Evolutionary conservation across 2,888 invertebrate species (phyloP), one percentile per base, ranked within the genome.

Genomic region (Tillus elongatus): DNA sequence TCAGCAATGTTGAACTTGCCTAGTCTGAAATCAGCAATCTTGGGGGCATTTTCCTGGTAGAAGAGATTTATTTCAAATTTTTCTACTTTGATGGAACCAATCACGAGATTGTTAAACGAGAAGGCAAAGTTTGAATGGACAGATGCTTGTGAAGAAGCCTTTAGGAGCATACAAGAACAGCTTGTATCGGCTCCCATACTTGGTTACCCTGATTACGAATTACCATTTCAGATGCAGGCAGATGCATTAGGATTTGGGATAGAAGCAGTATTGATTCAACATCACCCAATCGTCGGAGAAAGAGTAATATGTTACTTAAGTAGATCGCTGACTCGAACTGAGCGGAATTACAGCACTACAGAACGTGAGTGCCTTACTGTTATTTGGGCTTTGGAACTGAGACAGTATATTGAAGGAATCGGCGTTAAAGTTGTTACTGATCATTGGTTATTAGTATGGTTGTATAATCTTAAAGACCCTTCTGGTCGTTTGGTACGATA

Each of bases 301-400:
- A 14, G 37, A 12, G 43, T 43, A 2, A 37, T 44, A 8, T 15
- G 30, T 11, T 44, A 44, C 16, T 10, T 44, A n/a, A 37, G 35
- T 32, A 30, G 40, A 16, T 37, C 44, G 16, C 30, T 41, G 4
- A 36, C 38, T 6, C 8, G 16, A 8, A 12, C 14, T 2, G 36
- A 43, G 31, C 32, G 35, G n/a, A 44, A 40, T n/a, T 40, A 34
- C 11, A 34, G 37, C 2, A 33, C 31, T 6, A 43, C 41, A 1
- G 42, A 44, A 34, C 28, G 37, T 24, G 39, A 40, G 36, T 42
- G 44, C 35, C 30, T 46, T 15, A 39, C 39, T 2, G 39, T 45
- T 2, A 16, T 46, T 9, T 46, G 36, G 40, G 40, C 33, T 14
- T 15, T 43, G 1, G 41, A 41, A 27, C 27, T 37, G 2, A 19